Conservation (phyloP, 1,140 invertebrate genomes). For the Eumeta japonica region DNA sequence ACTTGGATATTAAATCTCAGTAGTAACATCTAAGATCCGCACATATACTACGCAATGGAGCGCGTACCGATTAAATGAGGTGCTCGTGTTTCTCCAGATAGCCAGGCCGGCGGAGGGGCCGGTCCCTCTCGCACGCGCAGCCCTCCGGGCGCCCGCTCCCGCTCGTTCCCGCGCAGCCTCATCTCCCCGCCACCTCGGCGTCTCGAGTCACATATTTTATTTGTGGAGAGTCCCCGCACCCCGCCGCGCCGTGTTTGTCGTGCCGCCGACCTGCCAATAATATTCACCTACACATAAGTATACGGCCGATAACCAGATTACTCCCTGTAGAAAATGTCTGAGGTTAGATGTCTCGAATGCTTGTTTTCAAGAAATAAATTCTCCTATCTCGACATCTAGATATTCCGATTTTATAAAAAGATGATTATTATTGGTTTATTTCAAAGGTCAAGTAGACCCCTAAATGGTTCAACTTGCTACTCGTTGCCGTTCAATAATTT, state of each 20-base stretch:
- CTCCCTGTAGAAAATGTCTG: neutral
- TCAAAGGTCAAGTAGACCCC: neutral
- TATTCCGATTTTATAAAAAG: neutral
- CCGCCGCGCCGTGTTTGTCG: slow-evolving; percentile 34
- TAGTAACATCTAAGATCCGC: slow-evolving; percentile 41
- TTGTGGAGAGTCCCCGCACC: slow-evolving; percentile 55
- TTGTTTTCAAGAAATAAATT: neutral
- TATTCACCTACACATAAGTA: slow-evolving; percentile 47
- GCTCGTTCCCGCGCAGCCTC: slow-evolving; percentile 40
- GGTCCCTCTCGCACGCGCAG: slow-evolving; percentile 20
- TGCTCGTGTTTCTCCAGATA: slow-evolving; percentile 56
- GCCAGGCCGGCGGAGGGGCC: slow-evolving; percentile 20
- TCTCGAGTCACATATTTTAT: slow-evolving; percentile 58
- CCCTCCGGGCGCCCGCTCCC: slow-evolving; percentile 8
- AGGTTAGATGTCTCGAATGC: neutral
- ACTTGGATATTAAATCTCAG: no score
- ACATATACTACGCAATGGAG: slow-evolving; percentile 46
- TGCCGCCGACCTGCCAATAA: slow-evolving; percentile 46
- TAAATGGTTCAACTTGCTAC: neutral
- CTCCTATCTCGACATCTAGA: neutral
- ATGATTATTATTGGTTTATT: neutral
- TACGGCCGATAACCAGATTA: no score
- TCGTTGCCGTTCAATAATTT: no score
- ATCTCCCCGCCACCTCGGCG: slow-evolving; percentile 48
- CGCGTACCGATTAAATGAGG: slow-evolving; percentile 56